Conservation (phyloP, 2,888 invertebrate genomes). For the Trachelus iudaicus region DNA sequence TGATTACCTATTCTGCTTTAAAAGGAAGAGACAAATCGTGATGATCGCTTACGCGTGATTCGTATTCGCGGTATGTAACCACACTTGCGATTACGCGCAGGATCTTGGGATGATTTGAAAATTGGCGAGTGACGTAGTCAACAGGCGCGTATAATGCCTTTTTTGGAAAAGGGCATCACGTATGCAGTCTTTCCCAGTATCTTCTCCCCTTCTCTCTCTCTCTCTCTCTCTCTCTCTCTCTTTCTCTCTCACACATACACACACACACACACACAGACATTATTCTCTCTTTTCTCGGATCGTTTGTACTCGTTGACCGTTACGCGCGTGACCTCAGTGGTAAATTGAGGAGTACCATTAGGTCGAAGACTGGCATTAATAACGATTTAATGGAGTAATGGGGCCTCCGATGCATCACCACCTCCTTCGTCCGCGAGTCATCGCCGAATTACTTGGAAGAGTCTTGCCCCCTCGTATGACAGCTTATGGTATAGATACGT, state of each 20-base stretch:
- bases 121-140: background rate
- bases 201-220: background rate
- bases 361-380: constrained; percentile 53
- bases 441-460: constrained; percentile 31
- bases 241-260: too few relatives aligned
- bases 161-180: constrained; percentile 2
- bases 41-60: background rate
- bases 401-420: constrained; percentile 31
- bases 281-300: constrained; percentile 7
- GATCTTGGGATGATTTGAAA: background rate
- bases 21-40: background rate
- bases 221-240: background rate
- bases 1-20: background rate
- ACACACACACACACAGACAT: background rate
- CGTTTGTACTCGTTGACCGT: constrained; percentile 25
- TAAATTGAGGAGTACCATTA: constrained; percentile 43
- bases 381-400: constrained; percentile 56
- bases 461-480: background rate
- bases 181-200: background rate
- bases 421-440: constrained; percentile 40
- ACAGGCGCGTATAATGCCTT: constrained; percentile 2
- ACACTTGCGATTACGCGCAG: background rate
- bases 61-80: background rate
- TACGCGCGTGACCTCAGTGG: constrained; percentile 39
- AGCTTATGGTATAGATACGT: background rate